phyloP scores from a whole-genome alignment of 2,888 invertebrate species.

The Orthosia cruda region DNA sequence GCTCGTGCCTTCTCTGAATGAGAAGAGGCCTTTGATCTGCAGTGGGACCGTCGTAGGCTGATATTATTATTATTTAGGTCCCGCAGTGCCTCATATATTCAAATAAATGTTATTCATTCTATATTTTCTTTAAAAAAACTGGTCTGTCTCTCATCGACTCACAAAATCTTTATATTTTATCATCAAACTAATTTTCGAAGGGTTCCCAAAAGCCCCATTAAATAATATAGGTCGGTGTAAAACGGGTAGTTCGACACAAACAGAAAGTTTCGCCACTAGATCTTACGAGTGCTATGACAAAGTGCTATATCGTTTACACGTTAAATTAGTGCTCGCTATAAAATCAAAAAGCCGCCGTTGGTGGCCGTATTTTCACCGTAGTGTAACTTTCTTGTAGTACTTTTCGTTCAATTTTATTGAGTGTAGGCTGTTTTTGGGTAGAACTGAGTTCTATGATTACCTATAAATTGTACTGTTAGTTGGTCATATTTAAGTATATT shows the following conservation, averaged over 20 bases:
- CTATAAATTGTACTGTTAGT: no score
- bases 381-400: background rate
- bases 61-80: no score
- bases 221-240: slow-evolving; percentile 24
- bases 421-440: no score
- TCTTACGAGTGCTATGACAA: slow-evolving; percentile 77
- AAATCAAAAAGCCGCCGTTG: slow-evolving; percentile 81
- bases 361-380: slow-evolving; percentile 67
- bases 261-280: slow-evolving; percentile 67
- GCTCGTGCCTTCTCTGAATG: no score
- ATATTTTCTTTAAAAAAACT: background rate
- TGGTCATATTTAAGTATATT: no score
- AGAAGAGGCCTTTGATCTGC: no score
- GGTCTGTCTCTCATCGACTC: background rate
- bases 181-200: background rate
- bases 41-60: no score
- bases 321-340: slow-evolving; percentile 83
- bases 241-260: slow-evolving; percentile 31
- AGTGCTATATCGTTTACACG: slow-evolving; percentile 78
- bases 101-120: no score
- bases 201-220: slow-evolving; percentile 8
- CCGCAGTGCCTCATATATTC: no score
- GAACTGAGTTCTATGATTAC: no score
- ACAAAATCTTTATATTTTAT: background rate
- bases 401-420: no score